These are phyloP conservation scores for Ommatoiulus sabulosus DNA, from an alignment of 2,888 invertebrate species.

Conservation along the genomic window DNA sequence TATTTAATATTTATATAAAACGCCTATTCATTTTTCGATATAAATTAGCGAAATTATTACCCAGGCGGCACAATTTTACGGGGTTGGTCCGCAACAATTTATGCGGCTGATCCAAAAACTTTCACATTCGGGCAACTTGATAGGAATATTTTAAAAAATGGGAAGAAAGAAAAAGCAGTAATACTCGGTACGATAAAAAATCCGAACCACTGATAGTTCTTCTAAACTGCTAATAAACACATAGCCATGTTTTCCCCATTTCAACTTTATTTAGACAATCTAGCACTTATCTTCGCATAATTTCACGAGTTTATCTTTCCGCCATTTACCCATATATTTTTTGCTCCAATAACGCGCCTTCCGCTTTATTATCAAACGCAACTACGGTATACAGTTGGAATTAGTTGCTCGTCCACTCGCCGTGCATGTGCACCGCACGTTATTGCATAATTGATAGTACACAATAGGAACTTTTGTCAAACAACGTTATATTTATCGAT, in stretches of 20 bases:
- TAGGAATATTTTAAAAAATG: background rate
- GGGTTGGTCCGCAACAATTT: background rate
- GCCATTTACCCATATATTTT: background rate
- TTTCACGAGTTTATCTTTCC: background rate
- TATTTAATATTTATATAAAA: constrained; percentile 43
- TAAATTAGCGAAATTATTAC: constrained; percentile 23
- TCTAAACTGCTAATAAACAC: constrained; percentile 36
- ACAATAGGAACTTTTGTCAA: background rate
- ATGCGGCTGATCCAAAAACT: background rate
- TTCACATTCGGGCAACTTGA: background rate
- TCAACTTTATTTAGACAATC: constrained; percentile 31
- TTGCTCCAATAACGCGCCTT: background rate
- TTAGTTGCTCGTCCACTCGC: background rate
- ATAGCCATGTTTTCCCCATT: background rate
- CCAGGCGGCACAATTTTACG: background rate
- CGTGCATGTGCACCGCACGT: background rate
- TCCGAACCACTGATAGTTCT: background rate
- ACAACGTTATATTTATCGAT: background rate
- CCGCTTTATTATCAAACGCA: background rate
- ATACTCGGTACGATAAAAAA: background rate
- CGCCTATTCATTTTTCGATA: constrained; percentile 14
- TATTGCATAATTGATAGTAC: background rate
- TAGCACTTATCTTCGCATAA: constrained; percentile 31
- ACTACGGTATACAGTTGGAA: background rate
- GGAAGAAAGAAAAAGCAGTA: background rate